Base-by-base conservation (phyloP, 2,113 vertebrate species). In the Scomber colias region DNA sequence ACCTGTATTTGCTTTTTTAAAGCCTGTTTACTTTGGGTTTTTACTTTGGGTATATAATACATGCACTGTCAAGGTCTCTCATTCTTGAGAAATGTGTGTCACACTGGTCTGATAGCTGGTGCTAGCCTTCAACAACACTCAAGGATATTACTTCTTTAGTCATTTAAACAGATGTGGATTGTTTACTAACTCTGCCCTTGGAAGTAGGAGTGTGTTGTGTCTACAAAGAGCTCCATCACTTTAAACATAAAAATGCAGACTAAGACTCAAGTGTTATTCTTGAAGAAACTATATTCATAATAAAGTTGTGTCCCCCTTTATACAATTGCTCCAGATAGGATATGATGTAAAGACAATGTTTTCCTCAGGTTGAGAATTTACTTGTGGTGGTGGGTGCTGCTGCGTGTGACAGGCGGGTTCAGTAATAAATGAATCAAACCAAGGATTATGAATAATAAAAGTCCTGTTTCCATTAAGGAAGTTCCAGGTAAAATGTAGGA, bases 21-120 rank as follows among this genome's bases (percentile, higher is more conserved):
- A 65, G 27, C 49, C 21, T 55, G 11, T 61, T 65, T 56, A 27
- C 24, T 27, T 27, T 27, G 24, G 30, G 14, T 49, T 69, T 59
- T 51, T 19, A n/a, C 0, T 68, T 77, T 71, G 21, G 16, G 46
- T 15, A 15, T 31, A 15, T 63, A 71, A 82, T 79, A 75, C 60
- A 63, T 40, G 24, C 45, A 4, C 10, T 66, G 65, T 48, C 71
- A 77, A 71, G 44, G 19, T 68, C 48, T 55, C 51, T 57, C 7
- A 51, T 75, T 56, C 60, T 27, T 27, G 30, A 67, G 71, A 79
- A 83, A 89, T 84, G 55, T 77, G 74, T 70, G 71, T 73, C 83
- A 75, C 69, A 79, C 57, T 61, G 54, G 27, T 55, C 45, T 64
- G 67, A 66, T 63, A 2, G 56, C 45, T 21, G 12, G 17, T 15